These are phyloP conservation scores for Cyprinus carpio DNA, from an alignment of 2,113 vertebrate species.

Conservation along the genomic window DNA sequence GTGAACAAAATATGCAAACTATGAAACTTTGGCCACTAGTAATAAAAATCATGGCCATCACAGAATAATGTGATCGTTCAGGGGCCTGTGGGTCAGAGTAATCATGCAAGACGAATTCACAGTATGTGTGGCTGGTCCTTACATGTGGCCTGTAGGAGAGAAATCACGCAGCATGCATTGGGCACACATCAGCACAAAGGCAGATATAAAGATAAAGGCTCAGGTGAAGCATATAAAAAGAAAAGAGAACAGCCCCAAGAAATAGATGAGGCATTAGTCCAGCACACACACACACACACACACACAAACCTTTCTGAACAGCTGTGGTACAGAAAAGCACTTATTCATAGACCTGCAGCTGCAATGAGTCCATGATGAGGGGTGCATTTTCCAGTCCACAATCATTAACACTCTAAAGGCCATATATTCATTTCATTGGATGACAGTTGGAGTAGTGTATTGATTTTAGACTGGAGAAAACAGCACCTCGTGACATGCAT, in stretches of 20 bases:
- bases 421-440: not conserved
- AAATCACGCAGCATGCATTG: constrained; percentile 16
- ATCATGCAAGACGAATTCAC: constrained; percentile 2
- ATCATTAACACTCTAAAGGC: not conserved
- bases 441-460: not conserved
- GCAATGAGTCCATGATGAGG: constrained; percentile 1
- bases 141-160: constrained; percentile 3
- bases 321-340: constrained; percentile 11
- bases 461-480: constrained; percentile 42
- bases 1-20: constrained; percentile 43
- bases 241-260: constrained; percentile 2
- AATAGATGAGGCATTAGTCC: not conserved
- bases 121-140: not conserved
- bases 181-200: not conserved
- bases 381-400: constrained; percentile 43
- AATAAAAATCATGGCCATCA: not conserved
- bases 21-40: not conserved
- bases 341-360: constrained; percentile 11
- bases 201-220: constrained; percentile 1
- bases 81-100: not conserved
- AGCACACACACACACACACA: not conserved
- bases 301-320: constrained; percentile 1
- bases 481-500: constrained; percentile 39
- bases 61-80: not conserved
- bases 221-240: constrained; percentile 17